Conservation (phyloP, 1,140 invertebrate species). For the Danaus melanippus region DNA sequence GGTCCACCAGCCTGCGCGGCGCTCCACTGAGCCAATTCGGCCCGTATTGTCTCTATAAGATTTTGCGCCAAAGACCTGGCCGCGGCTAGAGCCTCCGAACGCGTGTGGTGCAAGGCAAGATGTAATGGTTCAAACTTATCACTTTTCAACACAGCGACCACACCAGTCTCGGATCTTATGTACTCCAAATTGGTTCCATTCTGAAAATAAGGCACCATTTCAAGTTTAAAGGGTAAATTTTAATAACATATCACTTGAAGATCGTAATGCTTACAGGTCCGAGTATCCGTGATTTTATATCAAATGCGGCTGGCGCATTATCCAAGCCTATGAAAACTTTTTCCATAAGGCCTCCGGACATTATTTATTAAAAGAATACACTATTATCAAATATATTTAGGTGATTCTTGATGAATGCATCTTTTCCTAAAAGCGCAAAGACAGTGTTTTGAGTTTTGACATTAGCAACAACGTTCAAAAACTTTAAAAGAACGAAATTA, state of each 20-base stretch:
- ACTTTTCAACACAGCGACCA: constrained; percentile 81
- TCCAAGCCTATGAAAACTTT: constrained; percentile 85
- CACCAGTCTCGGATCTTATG: constrained; percentile 83
- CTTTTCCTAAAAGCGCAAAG: constrained; percentile 27
- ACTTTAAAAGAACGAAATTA: no score
- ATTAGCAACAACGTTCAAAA: constrained; percentile 7
- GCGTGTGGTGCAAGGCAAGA: constrained; percentile 82
- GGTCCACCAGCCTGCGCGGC: constrained; percentile 57
- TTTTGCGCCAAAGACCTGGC: constrained; percentile 83
- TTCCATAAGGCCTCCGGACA: constrained; percentile 73
- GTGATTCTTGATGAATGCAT: constrained; percentile 44
- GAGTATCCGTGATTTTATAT: constrained; percentile 81
- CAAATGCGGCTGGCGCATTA: constrained; percentile 82
- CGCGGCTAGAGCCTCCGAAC: constrained; percentile 78
- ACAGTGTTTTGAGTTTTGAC: constrained; percentile 23
- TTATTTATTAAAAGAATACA: constrained; percentile 33
- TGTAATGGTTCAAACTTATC: constrained; percentile 87
- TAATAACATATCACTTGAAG: constrained; percentile 13
- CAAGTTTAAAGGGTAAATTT: constrained; percentile 13
- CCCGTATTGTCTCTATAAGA: constrained; percentile 86
- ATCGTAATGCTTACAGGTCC: constrained; percentile 68
- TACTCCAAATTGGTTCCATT: constrained; percentile 84
- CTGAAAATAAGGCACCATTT: constrained; percentile 23
- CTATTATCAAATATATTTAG: constrained; percentile 28
- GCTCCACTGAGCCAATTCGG: constrained; percentile 78